Base-by-base conservation (phyloP, 1,140 invertebrate genomes). In the Sweltsa coloradensis region DNA sequence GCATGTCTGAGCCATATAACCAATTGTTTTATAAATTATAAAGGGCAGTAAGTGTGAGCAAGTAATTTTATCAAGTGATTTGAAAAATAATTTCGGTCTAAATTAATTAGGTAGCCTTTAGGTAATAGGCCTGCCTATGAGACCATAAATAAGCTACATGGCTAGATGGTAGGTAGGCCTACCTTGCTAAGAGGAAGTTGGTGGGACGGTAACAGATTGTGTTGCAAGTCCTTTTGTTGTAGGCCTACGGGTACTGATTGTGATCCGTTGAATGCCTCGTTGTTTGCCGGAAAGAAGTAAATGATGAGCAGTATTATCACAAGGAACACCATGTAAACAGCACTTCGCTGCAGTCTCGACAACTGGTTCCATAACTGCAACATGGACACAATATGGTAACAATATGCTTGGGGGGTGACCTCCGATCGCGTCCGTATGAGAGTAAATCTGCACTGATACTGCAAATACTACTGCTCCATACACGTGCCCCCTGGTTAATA, bases 331-430 rank as follows among this genome's bases (percentile, higher is more conserved):
- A 85, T 72, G 52, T 79, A 75, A 44, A 85, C 70, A 26, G 85
- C 67, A 58, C 79, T 85, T 31, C 81, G 71, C 62, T 89, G 86
- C 57, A 86, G 77, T 55, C 85, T 75, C n/a, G 87, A 87, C 27
- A 89, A 61, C 55, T 85, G 79, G 58, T 87, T 85, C 87, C 85
- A 89, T 62, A 75, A 69, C 85, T 89, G 56, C 24, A 71, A 70
- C 50, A 46, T 21, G 56, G 53, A 55, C 34, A 51, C 24, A 44
- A 29, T 14, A 22, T 14, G 18, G 13, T 22, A 22, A 41, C 13
- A 36, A 25, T 16, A 2, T n/a, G 16, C 13, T 44, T 14, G 22
- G 14, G 14, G 14, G 4, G 34, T 5, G 5, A 13, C 3, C 18
- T 18, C n/a, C 14, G 6, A 3, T 3, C 14, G 3, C 5, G 25